Evolutionary conservation across 2,797 vertebrate genomes (phyloP).

Genomic region (Rhynchonycteris naso): DNA sequence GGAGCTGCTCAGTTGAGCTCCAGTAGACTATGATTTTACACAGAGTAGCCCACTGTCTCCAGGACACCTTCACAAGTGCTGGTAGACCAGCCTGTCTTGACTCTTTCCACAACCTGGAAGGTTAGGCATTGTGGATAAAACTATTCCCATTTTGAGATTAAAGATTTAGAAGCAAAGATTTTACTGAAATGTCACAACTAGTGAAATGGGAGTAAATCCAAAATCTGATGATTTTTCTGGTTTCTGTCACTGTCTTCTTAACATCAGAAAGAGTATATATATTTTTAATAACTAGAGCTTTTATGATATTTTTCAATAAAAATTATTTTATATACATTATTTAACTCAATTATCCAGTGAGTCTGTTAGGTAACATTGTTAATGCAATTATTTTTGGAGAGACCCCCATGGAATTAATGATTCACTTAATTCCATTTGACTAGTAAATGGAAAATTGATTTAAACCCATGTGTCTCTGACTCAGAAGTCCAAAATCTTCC

Average conservation of each 20-base stretch:
- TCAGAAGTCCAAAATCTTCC: background rate
- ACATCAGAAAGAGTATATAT: background rate
- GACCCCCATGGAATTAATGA: background rate
- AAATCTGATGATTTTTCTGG: background rate
- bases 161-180: background rate
- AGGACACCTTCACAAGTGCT: background rate
- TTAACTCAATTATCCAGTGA: background rate
- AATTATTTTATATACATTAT: background rate
- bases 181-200: background rate
- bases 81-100: too few relatives aligned
- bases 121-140: fast-evolving
- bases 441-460: background rate
- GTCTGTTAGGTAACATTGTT: background rate
- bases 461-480: background rate
- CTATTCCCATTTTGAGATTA: background rate
- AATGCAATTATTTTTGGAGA: constrained; percentile 15
- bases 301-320: background rate
- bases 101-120: background rate
- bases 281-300: background rate
- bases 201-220: background rate
- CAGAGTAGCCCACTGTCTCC: background rate
- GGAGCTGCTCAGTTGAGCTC: background rate
- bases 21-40: background rate
- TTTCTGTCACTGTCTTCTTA: background rate
- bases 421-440: background rate